Evolutionary conservation across 2,888 invertebrate species (phyloP).

Genomic region (Plagodis pulveraria): DNA sequence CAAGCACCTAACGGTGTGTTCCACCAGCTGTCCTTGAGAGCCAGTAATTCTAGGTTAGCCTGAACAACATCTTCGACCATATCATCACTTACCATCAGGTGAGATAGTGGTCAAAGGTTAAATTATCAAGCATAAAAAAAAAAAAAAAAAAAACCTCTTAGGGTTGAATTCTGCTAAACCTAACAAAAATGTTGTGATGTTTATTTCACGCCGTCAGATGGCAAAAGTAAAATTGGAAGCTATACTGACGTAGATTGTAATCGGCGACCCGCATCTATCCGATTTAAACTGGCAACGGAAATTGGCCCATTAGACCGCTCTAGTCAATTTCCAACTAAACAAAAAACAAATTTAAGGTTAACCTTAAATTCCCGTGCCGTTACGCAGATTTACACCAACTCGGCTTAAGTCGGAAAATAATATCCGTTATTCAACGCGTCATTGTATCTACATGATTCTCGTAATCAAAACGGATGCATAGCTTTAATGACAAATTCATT

Average conservation of each 20-base stretch:
- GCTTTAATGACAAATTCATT: neutral
- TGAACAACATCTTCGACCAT: too few species aligned
- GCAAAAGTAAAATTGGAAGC: constrained; percentile 29
- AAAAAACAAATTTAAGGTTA: too few species aligned
- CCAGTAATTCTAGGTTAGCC: too few species aligned
- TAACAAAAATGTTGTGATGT: too few species aligned
- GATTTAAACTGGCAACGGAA: constrained; percentile 18
- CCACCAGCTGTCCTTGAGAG: too few species aligned
- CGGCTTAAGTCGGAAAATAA: constrained; percentile 37
- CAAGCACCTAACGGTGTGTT: too few species aligned
- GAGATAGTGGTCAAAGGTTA: too few species aligned
- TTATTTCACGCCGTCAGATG: constrained; percentile 20
- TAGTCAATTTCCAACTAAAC: constrained; percentile 34
- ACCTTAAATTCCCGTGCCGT: constrained; percentile 36
- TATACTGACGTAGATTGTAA: constrained; percentile 35
- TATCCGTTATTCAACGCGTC: constrained; percentile 34
- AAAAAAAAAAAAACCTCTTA: too few species aligned
- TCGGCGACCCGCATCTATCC: constrained; percentile 32
- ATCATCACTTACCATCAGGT: too few species aligned
- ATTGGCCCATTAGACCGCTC: constrained; percentile 29
- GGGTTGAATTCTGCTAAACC: too few species aligned
- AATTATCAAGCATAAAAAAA: too few species aligned
- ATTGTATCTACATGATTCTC: constrained; percentile 24
- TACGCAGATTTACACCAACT: constrained; percentile 40
- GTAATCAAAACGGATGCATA: constrained; percentile 14